Evolutionary conservation across 2,797 vertebrate species (phyloP).

Genomic region (Ctenopoma multispine): DNA sequence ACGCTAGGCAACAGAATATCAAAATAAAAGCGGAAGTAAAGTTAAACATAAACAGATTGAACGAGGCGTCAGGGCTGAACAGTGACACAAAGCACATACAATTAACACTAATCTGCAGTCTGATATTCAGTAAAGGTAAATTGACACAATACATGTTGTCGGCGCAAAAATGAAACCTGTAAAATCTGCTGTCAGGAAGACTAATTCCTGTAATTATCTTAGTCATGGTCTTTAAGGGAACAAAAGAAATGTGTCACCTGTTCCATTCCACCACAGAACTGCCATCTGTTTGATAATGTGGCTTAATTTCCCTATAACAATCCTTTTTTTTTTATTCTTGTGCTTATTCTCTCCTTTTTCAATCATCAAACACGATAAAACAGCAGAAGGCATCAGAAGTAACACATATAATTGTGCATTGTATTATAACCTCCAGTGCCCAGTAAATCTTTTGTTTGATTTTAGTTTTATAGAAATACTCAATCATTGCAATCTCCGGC

Average conservation of each 20-base stretch:
- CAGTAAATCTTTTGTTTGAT: neutral
- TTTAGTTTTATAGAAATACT: conserved; percentile 5
- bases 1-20: too few relatives aligned
- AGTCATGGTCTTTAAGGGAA: neutral
- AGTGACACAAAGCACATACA: neutral
- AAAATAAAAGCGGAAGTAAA: too few relatives aligned
- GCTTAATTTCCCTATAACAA: neutral
- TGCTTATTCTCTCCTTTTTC: neutral
- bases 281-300: neutral
- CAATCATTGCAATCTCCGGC: neutral
- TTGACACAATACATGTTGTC: neutral
- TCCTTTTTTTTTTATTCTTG: neutral
- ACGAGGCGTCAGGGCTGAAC: too few relatives aligned
- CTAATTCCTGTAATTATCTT: conserved; percentile 14
- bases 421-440: neutral
- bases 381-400: neutral
- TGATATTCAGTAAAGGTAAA: neutral
- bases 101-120: neutral
- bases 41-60: too few relatives aligned
- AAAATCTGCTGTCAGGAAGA: conserved; percentile 5
- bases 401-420: neutral
- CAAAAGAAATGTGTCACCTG: conserved; percentile 12
- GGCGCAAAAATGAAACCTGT: neutral
- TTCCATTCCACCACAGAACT: neutral
- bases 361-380: neutral